phyloP scores from a whole-genome alignment of 2,113 vertebrate genomes.

The Grus americana region DNA sequence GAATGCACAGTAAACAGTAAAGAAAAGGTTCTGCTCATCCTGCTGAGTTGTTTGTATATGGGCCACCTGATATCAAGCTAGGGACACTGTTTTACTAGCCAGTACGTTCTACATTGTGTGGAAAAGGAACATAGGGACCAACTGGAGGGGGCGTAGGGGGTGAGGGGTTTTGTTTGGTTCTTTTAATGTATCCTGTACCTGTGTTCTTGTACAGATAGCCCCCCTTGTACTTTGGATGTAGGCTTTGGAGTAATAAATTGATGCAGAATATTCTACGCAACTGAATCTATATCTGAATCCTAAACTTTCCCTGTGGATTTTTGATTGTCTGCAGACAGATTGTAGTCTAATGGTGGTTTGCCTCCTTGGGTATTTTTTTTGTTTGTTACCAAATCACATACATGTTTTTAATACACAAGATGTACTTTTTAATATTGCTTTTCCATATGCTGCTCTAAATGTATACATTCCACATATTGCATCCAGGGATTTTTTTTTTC shows the following conservation, averaged over 20 bases:
- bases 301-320: background rate
- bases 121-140: background rate
- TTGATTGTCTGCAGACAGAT: background rate
- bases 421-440: background rate
- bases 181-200: too few species aligned
- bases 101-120: background rate
- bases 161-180: background rate
- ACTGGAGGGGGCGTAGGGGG: background rate
- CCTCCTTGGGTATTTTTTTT: background rate
- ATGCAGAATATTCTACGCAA: background rate
- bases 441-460: constrained; percentile 24
- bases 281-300: background rate
- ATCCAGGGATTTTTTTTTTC: background rate
- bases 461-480: background rate
- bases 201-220: background rate
- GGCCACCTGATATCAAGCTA: rapidly evolving
- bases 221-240: background rate
- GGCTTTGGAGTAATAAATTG: background rate
- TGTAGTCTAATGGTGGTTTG: background rate
- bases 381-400: background rate
- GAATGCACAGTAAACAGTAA: background rate
- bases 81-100: background rate
- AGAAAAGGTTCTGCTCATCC: background rate
- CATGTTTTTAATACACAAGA: background rate
- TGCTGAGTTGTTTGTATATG: background rate